phyloP scores from a whole-genome alignment of 2,888 invertebrate genomes.

The Drosophila picticornis region DNA sequence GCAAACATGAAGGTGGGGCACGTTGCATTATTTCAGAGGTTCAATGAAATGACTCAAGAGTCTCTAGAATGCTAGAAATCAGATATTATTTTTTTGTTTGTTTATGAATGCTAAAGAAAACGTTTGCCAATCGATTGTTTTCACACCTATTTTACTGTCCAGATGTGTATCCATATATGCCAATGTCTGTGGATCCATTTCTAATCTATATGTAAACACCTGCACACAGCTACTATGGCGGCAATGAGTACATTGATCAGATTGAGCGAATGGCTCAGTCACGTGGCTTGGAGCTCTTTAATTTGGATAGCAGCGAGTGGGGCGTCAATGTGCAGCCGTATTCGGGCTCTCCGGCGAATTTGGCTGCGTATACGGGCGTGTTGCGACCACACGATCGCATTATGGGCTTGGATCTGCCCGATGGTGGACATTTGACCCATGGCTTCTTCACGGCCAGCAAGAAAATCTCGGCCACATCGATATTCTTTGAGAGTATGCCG shows the following conservation, averaged over 20 bases:
- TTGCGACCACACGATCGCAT: slow-evolving; percentile 97
- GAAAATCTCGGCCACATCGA: slow-evolving; percentile 97
- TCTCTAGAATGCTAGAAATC: not conserved
- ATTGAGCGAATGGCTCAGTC: slow-evolving; percentile 95
- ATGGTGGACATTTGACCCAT: slow-evolving; percentile 98
- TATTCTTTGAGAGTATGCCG: slow-evolving; percentile 99
- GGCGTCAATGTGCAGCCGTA: slow-evolving; percentile 99
- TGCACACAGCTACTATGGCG: slow-evolving; percentile 95
- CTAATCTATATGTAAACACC: not conserved
- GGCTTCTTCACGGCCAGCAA: slow-evolving; percentile 95
- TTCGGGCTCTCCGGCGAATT: slow-evolving; percentile 97
- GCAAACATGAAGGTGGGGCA: too few species aligned
- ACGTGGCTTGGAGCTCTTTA: slow-evolving; percentile 93
- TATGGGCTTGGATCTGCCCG: slow-evolving; percentile 98
- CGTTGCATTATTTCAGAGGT: too few species aligned
- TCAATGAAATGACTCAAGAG: not conserved
- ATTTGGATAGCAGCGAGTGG: slow-evolving; percentile 94
- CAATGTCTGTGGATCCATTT: not conserved
- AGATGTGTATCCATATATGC: not conserved
- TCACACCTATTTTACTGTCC: not conserved
- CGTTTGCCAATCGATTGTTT: not conserved
- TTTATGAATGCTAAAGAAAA: not conserved
- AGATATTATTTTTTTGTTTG: too few species aligned
- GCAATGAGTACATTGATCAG: slow-evolving; percentile 97
- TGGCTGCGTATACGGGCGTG: slow-evolving; percentile 97